Conservation (phyloP, 2,888 invertebrate species). For the Drosophila macrospina region DNA sequence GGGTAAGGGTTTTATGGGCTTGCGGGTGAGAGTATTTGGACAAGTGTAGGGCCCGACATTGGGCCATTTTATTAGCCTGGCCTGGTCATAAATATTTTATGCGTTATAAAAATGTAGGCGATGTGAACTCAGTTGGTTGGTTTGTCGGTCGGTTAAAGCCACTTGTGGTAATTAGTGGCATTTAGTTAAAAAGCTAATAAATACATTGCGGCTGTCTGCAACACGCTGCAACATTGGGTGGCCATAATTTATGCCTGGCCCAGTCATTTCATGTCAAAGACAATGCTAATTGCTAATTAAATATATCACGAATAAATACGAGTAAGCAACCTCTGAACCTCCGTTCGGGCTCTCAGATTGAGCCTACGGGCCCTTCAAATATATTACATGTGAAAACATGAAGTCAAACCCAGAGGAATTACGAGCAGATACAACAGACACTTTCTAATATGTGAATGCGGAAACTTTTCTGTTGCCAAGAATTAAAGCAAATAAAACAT, state of each 20-base stretch:
- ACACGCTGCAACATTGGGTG: slow-evolving; percentile 22
- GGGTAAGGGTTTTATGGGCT: slow-evolving; percentile 58
- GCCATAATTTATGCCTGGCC: slow-evolving; percentile 58
- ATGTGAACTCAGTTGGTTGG: slow-evolving; percentile 11
- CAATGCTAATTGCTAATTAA: slow-evolving; percentile 61
- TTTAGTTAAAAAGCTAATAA: slow-evolving; percentile 75
- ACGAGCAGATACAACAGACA: not conserved
- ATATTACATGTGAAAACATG: slow-evolving; percentile 5
- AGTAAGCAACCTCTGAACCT: slow-evolving; percentile 10
- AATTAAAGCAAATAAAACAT: slow-evolving; percentile 56
- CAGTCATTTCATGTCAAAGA: slow-evolving; percentile 39
- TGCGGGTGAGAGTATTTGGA: slow-evolving; percentile 48
- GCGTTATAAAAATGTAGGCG: slow-evolving; percentile 65
- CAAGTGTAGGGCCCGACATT: slow-evolving; percentile 38
- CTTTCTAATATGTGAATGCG: slow-evolving; percentile 19
- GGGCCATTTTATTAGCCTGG: slow-evolving; percentile 62
- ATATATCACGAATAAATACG: slow-evolving; percentile 15
- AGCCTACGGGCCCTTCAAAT: not conserved
- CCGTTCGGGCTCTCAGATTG: not conserved
- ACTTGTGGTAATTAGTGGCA: slow-evolving; percentile 71
- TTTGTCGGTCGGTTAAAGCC: slow-evolving; percentile 53
- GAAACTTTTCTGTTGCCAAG: slow-evolving; percentile 11
- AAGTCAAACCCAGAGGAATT: not conserved
- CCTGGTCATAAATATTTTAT: slow-evolving; percentile 74
- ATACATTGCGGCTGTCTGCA: slow-evolving; percentile 48